Evolutionary conservation across 2,797 vertebrate genomes (phyloP), one percentile per base, ranked within the genome.

Genomic region (Leptoclinus maculatus): DNA sequence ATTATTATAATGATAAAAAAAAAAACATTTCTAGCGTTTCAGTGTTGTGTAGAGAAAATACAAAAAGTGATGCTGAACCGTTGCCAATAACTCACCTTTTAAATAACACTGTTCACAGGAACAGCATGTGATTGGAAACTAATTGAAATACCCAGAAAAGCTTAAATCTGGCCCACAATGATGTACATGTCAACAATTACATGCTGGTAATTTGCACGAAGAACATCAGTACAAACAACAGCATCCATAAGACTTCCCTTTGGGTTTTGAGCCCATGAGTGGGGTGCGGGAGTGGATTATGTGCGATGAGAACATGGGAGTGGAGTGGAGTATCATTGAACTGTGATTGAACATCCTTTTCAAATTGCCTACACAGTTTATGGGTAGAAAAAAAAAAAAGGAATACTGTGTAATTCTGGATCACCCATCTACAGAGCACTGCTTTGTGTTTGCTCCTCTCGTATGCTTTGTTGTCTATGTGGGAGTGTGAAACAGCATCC

Each of bases 281-380:
- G 69, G 13, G 34, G 53, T 38, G 68, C 57, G 3, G 76, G 78
- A 86, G 87, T 85, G 85, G 86, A 87, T 90, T 87, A 87, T 87
- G 76, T 81, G 59, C 78, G 72, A 56, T 76, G 76, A 88, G 80
- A 86, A 74, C 83, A 73, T 29, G 56, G n/a, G 63, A 79, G 62
- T 47, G 49, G 66, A 72, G 69, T 86, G 74, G 54, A 88, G 88
- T 63, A 43, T 82, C 83, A 78, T 86, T 83, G 87, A 89, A 84
- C 83, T 82, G 84, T 65, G 84, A 84, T 34, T 87, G 77, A 82
- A 84, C 78, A 87, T 74, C 71, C 80, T 78, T 85, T 74, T 82
- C 39, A 83, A 77, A 83, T 49, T 65, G 77, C 82, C 83, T 49
- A 83, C 80, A 86, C 72, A 51, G 12, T 80, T 75, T 78, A 41